These are phyloP conservation scores for Phalacrocorax brasilianus DNA, from an alignment of 2,113 vertebrate genomes.

Conservation along the genomic window DNA sequence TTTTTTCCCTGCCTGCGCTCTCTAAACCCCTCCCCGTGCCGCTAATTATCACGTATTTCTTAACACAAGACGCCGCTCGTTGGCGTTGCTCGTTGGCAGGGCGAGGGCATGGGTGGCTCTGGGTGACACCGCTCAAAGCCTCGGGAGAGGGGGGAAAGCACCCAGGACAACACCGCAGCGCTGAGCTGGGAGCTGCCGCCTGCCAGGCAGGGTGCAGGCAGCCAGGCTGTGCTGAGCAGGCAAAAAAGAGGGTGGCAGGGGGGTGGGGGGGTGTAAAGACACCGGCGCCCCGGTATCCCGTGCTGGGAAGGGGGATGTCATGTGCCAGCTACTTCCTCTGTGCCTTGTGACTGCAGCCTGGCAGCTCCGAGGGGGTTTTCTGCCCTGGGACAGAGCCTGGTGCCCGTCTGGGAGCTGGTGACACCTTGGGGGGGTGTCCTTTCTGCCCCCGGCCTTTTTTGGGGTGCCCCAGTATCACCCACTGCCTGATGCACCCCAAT, in stretches of 20 bases:
- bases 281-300: not conserved
- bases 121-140: not conserved
- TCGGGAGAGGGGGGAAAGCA: too few species aligned
- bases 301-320: not conserved
- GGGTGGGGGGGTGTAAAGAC: accelerated
- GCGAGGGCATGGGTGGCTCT: not conserved
- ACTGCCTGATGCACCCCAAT: not conserved
- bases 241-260: not conserved
- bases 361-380: not conserved
- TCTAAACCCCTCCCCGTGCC: not conserved
- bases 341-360: not conserved
- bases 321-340: not conserved
- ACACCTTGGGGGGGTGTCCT: not conserved
- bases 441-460: not conserved
- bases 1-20: accelerated
- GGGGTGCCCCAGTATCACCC: not conserved
- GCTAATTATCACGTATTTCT: not conserved
- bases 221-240: not conserved
- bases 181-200: not conserved
- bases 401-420: accelerated
- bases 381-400: not conserved
- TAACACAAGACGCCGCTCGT: not conserved
- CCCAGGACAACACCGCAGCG: not conserved
- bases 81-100: not conserved
- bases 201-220: not conserved